Evolutionary conservation across 2,113 vertebrate genomes (phyloP).

Genomic region (Acrocephalus kingi): DNA sequence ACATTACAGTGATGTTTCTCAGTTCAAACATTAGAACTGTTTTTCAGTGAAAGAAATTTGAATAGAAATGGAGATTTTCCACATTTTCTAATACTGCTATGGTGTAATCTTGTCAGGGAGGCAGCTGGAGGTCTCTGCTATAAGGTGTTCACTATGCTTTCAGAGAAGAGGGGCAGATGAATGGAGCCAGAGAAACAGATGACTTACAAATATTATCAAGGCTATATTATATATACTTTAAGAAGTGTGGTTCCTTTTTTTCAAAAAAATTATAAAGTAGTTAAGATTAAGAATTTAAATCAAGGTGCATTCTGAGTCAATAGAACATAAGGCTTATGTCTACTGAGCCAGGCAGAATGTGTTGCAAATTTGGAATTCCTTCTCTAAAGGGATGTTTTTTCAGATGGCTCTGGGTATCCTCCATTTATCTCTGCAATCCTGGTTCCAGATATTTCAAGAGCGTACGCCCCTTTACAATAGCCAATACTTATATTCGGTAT

Average conservation of each 20-base stretch:
- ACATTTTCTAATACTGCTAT: neutral
- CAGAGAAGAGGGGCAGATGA: neutral
- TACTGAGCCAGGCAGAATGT: neutral
- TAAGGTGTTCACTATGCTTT: neutral
- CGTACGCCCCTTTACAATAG: neutral
- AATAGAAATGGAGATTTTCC: neutral
- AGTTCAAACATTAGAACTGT: neutral
- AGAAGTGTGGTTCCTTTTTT: neutral
- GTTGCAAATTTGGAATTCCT: neutral
- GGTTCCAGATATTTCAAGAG: neutral
- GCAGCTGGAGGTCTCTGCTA: neutral
- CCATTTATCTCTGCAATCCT: rapidly evolving
- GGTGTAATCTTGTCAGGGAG: neutral
- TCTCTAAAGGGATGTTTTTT: neutral
- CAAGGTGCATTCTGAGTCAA: neutral
- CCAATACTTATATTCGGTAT: neutral
- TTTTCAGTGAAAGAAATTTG: neutral
- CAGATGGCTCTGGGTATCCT: neutral
- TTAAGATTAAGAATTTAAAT: neutral
- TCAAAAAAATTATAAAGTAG: neutral
- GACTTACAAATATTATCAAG: neutral
- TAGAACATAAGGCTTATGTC: neutral
- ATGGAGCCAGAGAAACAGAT: neutral
- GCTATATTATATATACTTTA: neutral
- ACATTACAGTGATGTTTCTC: neutral